Evolutionary conservation across 2,888 invertebrate species (phyloP), one percentile per base, ranked within the genome.

Genomic region (Fragum sueziense): DNA sequence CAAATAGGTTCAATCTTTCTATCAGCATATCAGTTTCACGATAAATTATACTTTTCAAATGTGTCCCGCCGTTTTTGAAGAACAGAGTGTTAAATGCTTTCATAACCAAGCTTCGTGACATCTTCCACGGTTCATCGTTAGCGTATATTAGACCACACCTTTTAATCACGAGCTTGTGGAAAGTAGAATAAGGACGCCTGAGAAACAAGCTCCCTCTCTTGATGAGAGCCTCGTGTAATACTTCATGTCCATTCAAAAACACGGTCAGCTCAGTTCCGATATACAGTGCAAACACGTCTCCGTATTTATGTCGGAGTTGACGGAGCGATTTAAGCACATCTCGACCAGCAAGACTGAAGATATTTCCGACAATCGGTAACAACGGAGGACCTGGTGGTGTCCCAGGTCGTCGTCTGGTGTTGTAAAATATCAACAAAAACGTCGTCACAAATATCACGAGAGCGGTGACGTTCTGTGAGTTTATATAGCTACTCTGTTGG

Each of bases 231-330:
- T 82, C 76, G 25, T 76, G 57, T 17, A 82, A 74, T 2, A 54
- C 70, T 0, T 82, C 76, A 68, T 76, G 79, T 22, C 82, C 82
- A 51, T 82, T 82, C 9, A 79, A 57, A 65, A 81, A 74, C 9
- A 81, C 57, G 6, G 61, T 70, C 34, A 81, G 51, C 29, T 81
- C 75, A 2, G 33, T 71, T 11, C 81, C 81, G 14, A 72, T 47
- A 31, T 81, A 81, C 27, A 81, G 17, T 22, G 62, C 61, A 31
- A 67, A 81, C 7, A 82, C 52, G 51, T 82, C 79, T 20, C 82
- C 82, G 51, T 82, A 79, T 54, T 68, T 62, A 34, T 62, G 34
- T 27, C 76, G n/a, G 9, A 82, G 29, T 11, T 62, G 54, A 1
- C 34, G 51, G 0, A 82, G 37, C 22, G 22, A 68, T 9, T 52